phyloP scores from a whole-genome alignment of 2,797 vertebrate species.

The Intellagama lesueurii region DNA sequence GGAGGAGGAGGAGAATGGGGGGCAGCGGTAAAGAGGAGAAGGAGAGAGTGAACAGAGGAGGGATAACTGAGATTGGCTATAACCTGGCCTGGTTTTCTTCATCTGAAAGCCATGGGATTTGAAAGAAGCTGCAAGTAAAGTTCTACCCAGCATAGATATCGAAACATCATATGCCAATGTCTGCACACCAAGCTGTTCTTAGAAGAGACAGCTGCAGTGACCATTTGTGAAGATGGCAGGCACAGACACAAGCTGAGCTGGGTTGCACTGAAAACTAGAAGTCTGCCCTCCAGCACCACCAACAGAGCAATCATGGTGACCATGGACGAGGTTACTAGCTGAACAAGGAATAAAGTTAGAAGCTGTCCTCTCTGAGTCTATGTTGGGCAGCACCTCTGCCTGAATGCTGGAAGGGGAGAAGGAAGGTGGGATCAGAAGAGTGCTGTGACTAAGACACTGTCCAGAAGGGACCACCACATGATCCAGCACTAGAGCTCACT shows the following conservation, averaged over 20 bases:
- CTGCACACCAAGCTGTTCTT: neutral
- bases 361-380: neutral
- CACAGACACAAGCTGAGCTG: no score
- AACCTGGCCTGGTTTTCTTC: neutral
- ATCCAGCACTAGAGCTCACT: neutral
- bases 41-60: neutral
- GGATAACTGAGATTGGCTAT: neutral
- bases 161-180: neutral
- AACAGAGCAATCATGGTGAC: neutral
- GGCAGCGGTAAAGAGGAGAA: neutral
- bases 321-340: neutral
- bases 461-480: neutral
- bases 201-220: neutral
- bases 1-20: neutral
- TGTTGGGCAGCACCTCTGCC: neutral
- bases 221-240: neutral
- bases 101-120: neutral
- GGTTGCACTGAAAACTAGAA: neutral
- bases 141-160: neutral
- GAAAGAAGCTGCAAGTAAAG: neutral
- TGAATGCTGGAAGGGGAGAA: neutral
- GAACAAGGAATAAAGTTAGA: no score
- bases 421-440: neutral
- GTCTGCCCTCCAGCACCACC: neutral
- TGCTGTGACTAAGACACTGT: neutral